Base-by-base conservation (phyloP, 2,113 vertebrate genomes). In the Theristicus caerulescens region DNA sequence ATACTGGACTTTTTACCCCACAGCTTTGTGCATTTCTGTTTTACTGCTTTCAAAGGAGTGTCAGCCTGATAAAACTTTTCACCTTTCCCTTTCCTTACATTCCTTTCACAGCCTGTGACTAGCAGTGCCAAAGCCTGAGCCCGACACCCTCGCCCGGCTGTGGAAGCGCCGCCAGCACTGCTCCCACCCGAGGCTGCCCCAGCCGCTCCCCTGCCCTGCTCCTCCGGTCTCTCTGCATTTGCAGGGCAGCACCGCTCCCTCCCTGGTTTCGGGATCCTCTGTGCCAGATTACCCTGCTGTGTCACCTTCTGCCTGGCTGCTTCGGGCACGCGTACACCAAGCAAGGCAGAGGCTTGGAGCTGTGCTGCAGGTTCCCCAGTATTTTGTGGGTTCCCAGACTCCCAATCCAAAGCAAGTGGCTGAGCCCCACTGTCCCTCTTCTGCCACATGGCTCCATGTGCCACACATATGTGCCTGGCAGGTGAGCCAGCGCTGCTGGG, bases 251-350 rank as follows among this genome's bases (percentile, higher is more conserved):
- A 3, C 34, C 3, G 1, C 24, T 64, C 38, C 17, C n/a, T 55
- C 81, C 29, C 46, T 31, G 27, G 4, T 13, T 79, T 42, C 2
- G 26, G 44, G 44, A 59, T 54, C 10, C 55, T 29, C 44, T 32
- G 38, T 32, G 61, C 20, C 49, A 32, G n/a, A 18, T 31, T 20
- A 19, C 40, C 61, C 46, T 27, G 24, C 16, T 10, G 34, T 6
- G 26, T 25, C 42, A 44, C 38, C 42, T 77, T 65, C 82, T 84
- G 69, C 58, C 64, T 17, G 67, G 13, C 54, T 42, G 54, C 47
- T 65, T 27, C 0, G 1, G 38, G 16, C 10, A n/a, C 0, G 0
- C 1, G 3, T 64, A 80, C 58, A 26, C 10, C 15, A 16, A 40
- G n/a, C 16, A 16, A 36, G 38, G 25, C 13, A 59, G 55, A 83